Evolutionary conservation across 2,113 vertebrate genomes (phyloP), one percentile per base, ranked within the genome.

Genomic region (Chrysochloris asiatica): DNA sequence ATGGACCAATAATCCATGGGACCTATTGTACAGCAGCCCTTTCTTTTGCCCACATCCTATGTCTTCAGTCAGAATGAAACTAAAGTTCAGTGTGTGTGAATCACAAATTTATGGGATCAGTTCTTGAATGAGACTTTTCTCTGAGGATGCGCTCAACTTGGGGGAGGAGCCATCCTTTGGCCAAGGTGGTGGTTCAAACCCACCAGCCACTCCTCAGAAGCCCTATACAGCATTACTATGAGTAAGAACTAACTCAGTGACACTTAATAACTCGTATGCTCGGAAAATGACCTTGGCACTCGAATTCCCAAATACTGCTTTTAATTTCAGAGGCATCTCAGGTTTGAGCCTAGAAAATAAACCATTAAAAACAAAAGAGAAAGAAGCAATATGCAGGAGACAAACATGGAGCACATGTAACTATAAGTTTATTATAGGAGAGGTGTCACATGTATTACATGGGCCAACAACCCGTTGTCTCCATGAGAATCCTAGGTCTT

Each of bases 321-420:
- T 94, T 61, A 88, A 41, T 81, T 92, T 91, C 63, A 67, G 19
- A 91, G 26, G n/a, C 73, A 4, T 77, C 43, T 33, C 54, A 76
- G 48, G 54, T 72, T 43, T 85, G 59, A 67, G 38, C 41, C 87
- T 65, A 41, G 16, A 89, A 80, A 33, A 69, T 83, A 54, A 48
- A 17, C 72, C n/a, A 77, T 26, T 86, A 24, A 50, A 69, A 94
- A 86, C 50, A 69, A 19, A 69, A 69, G 67, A 69, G 33, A 63
- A 63, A 33, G 59, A 69, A 38, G 36, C 36, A 36, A 83, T 59
- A 81, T 91, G 47, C 38, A 45, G 10, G 50, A 63, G 36, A 12
- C 26, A 88, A 61, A 94, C 83, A 50, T 80, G 77, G 43, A 91
- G 10, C 8, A 33, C 16, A 4, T 63, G 8, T 83, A 30, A 63